Evolutionary conservation across 2,113 vertebrate genomes (phyloP).

Genomic region (Smithornis capensis): DNA sequence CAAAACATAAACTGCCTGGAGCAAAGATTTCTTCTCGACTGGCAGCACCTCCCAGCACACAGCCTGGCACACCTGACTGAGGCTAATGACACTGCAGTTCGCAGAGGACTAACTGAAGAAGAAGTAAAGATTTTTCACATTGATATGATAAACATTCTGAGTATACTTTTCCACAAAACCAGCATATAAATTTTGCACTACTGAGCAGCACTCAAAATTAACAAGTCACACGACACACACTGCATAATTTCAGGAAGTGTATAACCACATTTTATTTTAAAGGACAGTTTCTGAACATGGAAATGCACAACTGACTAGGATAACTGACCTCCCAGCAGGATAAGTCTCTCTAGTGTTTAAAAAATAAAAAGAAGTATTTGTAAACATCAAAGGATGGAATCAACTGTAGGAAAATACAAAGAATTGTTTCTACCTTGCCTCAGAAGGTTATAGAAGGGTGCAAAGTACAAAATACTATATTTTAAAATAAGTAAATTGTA

Average conservation of each 20-base stretch:
- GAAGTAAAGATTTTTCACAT: background rate
- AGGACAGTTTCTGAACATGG: background rate
- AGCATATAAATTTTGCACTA: background rate
- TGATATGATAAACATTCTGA: background rate
- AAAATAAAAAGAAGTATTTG: background rate
- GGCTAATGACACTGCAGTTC: background rate
- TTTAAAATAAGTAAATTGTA: background rate
- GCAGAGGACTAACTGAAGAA: background rate
- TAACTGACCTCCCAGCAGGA: background rate
- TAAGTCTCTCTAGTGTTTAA: background rate
- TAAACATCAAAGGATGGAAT: background rate
- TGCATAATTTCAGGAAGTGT: background rate
- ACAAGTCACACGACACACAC: accelerated
- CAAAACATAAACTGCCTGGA: background rate
- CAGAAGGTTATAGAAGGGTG: background rate
- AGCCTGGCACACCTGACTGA: background rate
- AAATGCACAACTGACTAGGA: background rate
- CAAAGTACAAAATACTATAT: background rate
- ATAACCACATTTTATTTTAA: background rate
- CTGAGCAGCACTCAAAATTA: background rate
- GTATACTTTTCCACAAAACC: background rate
- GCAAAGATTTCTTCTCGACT: background rate
- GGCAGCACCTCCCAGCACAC: background rate
- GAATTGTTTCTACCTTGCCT: background rate
- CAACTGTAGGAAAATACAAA: background rate